Evolutionary conservation across 2,797 vertebrate species (phyloP).

Genomic region (Chiloscyllium punctatum): DNA sequence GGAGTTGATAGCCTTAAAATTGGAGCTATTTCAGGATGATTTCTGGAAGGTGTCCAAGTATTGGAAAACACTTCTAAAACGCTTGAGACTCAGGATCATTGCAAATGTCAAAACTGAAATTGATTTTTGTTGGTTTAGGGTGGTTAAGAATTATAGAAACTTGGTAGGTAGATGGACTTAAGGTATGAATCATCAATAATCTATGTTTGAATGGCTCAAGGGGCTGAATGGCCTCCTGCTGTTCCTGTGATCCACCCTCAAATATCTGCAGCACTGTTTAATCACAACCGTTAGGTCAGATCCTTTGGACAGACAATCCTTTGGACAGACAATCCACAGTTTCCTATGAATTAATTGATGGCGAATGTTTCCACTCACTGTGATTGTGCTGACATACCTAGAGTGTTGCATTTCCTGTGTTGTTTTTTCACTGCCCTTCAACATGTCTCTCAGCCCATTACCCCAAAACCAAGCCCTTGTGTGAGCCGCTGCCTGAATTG

Average conservation of each 20-base stretch:
- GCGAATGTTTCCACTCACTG: background rate
- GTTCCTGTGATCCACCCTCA: background rate
- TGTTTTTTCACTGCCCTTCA: background rate
- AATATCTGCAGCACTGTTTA: background rate
- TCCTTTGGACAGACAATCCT: background rate
- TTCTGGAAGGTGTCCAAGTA: background rate
- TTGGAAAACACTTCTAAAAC: background rate
- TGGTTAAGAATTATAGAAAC: background rate
- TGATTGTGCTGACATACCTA: background rate
- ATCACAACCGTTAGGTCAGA: background rate
- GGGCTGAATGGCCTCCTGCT: background rate
- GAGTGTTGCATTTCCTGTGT: background rate
- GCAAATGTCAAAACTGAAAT: constrained; percentile 4
- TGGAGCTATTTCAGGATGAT: background rate
- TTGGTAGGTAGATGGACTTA: background rate
- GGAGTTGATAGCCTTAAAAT: background rate
- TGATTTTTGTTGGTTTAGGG: background rate
- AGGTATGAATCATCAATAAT: background rate
- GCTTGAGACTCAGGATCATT: background rate
- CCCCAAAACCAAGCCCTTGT: background rate
- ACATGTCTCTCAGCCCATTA: background rate
- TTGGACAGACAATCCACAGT: background rate
- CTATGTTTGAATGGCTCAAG: background rate
- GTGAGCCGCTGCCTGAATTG: background rate
- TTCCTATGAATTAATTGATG: background rate